Conservation (phyloP, 2,797 vertebrate species). For the Sebastes trivittatus region DNA sequence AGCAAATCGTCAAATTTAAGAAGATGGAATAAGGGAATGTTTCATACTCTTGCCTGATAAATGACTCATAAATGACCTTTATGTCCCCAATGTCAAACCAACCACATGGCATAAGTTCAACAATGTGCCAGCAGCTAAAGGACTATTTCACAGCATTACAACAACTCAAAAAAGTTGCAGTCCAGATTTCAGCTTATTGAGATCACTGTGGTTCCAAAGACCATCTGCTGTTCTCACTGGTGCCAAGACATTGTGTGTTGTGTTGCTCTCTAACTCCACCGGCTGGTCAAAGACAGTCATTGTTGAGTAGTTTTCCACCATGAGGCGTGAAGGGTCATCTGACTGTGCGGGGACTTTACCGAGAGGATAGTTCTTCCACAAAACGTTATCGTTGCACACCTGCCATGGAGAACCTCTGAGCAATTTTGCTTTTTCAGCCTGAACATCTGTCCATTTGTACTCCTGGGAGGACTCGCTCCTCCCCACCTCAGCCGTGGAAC, state of each 20-base stretch:
- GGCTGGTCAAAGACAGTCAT: slow-evolving; percentile 93
- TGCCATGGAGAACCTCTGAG: slow-evolving; percentile 91
- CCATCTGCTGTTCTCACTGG: slow-evolving; percentile 67
- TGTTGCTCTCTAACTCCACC: slow-evolving; percentile 77
- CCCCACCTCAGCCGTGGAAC: slow-evolving; percentile 4
- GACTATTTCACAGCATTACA: not conserved
- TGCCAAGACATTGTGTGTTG: slow-evolving; percentile 39
- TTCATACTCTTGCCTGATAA: not conserved
- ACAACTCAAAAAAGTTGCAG: slow-evolving; percentile 80
- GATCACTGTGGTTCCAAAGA: slow-evolving; percentile 77
- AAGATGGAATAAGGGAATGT: not conserved
- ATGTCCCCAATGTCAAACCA: not conserved
- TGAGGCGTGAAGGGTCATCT: slow-evolving; percentile 89
- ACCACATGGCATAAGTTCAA: too few species aligned
- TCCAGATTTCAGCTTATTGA: slow-evolving; percentile 80
- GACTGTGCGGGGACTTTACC: slow-evolving; percentile 92
- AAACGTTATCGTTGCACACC: slow-evolving; percentile 86
- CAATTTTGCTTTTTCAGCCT: slow-evolving; percentile 81
- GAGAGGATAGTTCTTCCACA: slow-evolving; percentile 89
- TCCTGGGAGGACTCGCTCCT: slow-evolving; percentile 65
- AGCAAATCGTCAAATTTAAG: not conserved
- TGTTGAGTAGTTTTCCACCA: slow-evolving; percentile 87
- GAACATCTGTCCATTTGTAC: slow-evolving; percentile 50
- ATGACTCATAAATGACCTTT: not conserved
- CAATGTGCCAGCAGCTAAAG: not conserved